Evolutionary conservation across 2,113 vertebrate species (phyloP), one percentile per base, ranked within the genome.

Genomic region (Lophura nycthemera): DNA sequence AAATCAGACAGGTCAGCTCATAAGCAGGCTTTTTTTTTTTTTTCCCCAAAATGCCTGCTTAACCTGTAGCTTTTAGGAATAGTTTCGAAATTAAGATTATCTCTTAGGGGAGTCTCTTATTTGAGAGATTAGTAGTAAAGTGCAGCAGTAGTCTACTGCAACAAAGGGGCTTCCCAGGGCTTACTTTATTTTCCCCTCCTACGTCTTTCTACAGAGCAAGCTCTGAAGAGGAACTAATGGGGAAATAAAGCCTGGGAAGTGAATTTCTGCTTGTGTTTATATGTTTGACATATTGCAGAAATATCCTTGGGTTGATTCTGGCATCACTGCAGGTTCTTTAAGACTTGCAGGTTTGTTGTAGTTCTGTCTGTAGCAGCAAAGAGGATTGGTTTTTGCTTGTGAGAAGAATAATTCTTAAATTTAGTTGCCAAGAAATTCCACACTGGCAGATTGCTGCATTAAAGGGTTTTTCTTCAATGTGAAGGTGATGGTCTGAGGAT

Each of bases 401-500:
- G 52, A 67, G 34, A 67, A 64, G 29, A 74, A 25, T 45, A 54
- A 65, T 48, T 86, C 48, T 59, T 40, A 86, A 92, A 71, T 70
- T 64, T 50, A 32, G 4, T 83, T 66, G 56, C 50, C 42, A 21
- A 83, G 65, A 83, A 78, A 78, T 81, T 83, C 43, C 20, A 47
- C 42, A 3, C 34, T 29, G 34, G 57, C 57, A 81, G 34, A 30
- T 81, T 74, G 19, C 38, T 81, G 57, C 24, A 15, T 29, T 80
- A 85, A 76, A 90, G 20, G n/a, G 50, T 27, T 94, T 95, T 93
- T 81, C 60, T 88, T 0, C 8, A 60, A 42, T 56, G 66, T 90
- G 83, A 94, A 96, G 88, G 89, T 95, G 95, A 88, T 89, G 88
- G 70, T 79, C 30, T 79, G 48, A 86, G 59, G 48, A 48, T 79